Conservation (phyloP, 2,888 invertebrate species). For the Horisme vitalbata region DNA sequence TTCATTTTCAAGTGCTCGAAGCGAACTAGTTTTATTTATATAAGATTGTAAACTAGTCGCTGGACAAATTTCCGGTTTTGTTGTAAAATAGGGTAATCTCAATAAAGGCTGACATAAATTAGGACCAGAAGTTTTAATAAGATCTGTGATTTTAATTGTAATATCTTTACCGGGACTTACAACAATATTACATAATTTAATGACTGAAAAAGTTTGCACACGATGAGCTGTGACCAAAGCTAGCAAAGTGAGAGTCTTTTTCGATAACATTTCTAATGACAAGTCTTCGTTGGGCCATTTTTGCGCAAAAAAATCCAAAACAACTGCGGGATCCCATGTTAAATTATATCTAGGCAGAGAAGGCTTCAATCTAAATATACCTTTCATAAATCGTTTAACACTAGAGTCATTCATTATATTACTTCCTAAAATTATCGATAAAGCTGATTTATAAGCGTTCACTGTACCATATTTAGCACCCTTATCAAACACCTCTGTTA, state of each 20-base stretch:
- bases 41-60: too few species aligned
- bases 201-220: conserved; percentile 7
- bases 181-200: conserved; percentile 1
- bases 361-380: conserved; percentile 2
- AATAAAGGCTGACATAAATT: too few species aligned
- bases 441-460: conserved; percentile 12
- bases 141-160: too few species aligned
- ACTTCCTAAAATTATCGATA: conserved; percentile 1
- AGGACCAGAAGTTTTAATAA: too few species aligned
- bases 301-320: conserved; percentile 9
- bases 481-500: conserved; percentile 4
- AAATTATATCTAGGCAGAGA: conserved; percentile 6
- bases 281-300: conserved; percentile 3
- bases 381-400: conserved; percentile 19
- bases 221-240: conserved; percentile 12
- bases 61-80: too few species aligned
- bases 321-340: conserved; percentile 18
- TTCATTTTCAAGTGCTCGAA: too few species aligned
- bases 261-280: conserved; percentile 3
- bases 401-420: conserved; percentile 7
- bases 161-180: too few species aligned
- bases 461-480: conserved; percentile 14
- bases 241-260: conserved; percentile 5
- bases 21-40: too few species aligned
- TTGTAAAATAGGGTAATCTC: too few species aligned